Conservation (phyloP, 2,797 vertebrate genomes). For the Spinibarbus caldwelli region DNA sequence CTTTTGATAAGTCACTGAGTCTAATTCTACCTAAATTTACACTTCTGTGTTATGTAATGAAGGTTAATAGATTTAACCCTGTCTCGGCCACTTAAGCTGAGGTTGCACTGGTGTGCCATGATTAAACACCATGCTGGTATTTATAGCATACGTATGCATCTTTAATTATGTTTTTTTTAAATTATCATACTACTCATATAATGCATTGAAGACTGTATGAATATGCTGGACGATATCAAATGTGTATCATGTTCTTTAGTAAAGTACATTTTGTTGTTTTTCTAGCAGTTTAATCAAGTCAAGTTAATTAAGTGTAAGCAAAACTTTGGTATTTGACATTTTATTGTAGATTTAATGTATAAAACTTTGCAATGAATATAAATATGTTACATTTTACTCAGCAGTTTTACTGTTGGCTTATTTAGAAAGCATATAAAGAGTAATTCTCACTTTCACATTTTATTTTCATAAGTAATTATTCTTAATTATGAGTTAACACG, state of each 20-base stretch:
- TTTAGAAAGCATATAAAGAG: background rate
- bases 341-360: background rate
- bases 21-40: slow-evolving; percentile 26
- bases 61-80: slow-evolving; percentile 30
- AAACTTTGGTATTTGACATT: background rate
- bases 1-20: background rate
- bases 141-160: background rate
- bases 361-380: background rate
- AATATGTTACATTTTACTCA: background rate
- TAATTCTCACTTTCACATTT: background rate
- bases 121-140: background rate
- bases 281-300: background rate
- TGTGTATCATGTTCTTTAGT: background rate
- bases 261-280: background rate
- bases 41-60: background rate
- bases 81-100: slow-evolving; percentile 9
- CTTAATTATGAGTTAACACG: background rate
- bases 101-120: background rate
- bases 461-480: background rate
- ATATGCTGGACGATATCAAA: background rate
- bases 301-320: background rate
- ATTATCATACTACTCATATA: background rate
- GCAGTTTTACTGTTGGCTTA: background rate
- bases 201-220: background rate
- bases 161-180: background rate